Base-by-base conservation (phyloP, 2,888 invertebrate genomes). In the Catotricha subobsoleta region DNA sequence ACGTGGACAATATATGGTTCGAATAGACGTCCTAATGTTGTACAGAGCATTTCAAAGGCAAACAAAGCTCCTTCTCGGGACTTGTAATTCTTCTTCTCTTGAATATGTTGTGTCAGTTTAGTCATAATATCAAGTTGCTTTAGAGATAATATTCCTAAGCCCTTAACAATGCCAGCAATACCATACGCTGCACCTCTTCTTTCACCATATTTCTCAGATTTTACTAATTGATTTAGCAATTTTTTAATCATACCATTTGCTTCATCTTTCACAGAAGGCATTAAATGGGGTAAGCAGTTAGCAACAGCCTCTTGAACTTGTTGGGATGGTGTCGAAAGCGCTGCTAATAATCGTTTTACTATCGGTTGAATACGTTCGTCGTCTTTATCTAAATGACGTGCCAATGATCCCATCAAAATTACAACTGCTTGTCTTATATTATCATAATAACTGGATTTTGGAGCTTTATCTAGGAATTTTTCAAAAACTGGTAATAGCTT, bases 1-100 rank as follows among this genome's bases (percentile, higher is more conserved):
- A 97, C 88, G 60, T 95, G 92, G 41, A 98, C 91, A 45, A 98
- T 90, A 67, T 98, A 98, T 0, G 98, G 98, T 65, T 98, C 98
- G 67, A 98, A 98, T 43, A 97, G 69, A 35, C 94, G 80, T 1
- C 97, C 97, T 52, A 98, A 71, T 3, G 60, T 60, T 51, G 79
- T 78, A 62, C 92, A 94, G 34, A 95, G 69, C 77, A 94, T 91
- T 68, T 97, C 97, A 65, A 98, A 88, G 0, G 95, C 95, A 67
- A 98, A 90, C 40, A 98, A 66, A 0, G 95, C 92, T 71, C 86
- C 92, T 71, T 95, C 97, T 42, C 95, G 69, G 49, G 86, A 84
- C 50, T 86, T 80, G 53, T 84, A 88, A 57, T 91, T 91, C 60
- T 95, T 95, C 64, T 97, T 97, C 58, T 97, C 91, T 56, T 92